These are phyloP conservation scores for Phortica magna DNA, from an alignment of 2,888 invertebrate species.

Conservation along the genomic window DNA sequence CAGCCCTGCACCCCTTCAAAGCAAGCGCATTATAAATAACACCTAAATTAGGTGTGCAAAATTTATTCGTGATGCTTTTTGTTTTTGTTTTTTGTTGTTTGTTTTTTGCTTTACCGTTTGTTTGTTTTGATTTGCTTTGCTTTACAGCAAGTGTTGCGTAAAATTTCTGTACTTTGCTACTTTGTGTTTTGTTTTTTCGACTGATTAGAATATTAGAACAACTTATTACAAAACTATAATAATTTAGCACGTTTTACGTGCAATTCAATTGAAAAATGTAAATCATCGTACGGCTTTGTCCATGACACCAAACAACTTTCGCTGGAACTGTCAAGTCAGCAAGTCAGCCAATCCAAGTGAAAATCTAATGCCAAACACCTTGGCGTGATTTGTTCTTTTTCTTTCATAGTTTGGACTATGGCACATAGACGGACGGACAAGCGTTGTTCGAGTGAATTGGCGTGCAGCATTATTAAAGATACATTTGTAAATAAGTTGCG, in stretches of 20 bases:
- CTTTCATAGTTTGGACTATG: too few species aligned
- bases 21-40: constrained; percentile 45
- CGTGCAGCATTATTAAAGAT: not conserved
- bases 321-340: not conserved
- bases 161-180: too few species aligned
- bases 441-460: not conserved
- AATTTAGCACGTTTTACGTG: not conserved
- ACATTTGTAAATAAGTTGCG: constrained; percentile 26
- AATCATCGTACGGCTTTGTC: not conserved
- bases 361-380: too few species aligned
- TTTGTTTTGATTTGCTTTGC: not conserved
- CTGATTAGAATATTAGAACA: not conserved
- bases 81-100: constrained; percentile 31
- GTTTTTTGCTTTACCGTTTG: not conserved
- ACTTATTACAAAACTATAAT: not conserved
- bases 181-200: not conserved
- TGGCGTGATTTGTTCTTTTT: not conserved
- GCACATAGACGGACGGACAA: not conserved
- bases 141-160: too few species aligned
- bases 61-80: constrained; percentile 32
- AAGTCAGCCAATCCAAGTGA: not conserved
- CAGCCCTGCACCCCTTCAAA: not conserved
- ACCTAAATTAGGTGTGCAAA: constrained; percentile 48
- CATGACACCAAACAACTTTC: constrained; percentile 6
- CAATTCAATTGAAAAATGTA: not conserved